Percentiles rank a stretch among this genome's conserved stretches.
phyloP scores from a whole-genome alignment of 2,888 invertebrate genomes.

The Coleophora flavipennella region DNA sequence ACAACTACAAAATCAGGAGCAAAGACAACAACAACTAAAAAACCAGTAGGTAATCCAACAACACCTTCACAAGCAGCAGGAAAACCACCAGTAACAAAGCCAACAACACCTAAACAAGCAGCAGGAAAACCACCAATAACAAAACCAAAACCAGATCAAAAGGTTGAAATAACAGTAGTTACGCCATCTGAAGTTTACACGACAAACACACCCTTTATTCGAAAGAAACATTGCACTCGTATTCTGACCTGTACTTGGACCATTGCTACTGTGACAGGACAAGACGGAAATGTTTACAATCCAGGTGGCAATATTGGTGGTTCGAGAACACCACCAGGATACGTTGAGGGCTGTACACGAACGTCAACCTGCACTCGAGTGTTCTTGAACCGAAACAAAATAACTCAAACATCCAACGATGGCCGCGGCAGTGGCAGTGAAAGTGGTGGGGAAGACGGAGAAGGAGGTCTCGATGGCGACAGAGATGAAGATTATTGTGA shows the following conservation, averaged over 20 bases:
- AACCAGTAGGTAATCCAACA: not conserved
- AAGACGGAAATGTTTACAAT: slow-evolving; percentile 24
- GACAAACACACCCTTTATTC: slow-evolving; percentile 38
- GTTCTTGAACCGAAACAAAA: slow-evolving; percentile 48
- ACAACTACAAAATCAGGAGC: slow-evolving; percentile 7
- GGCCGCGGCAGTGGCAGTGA: slow-evolving; percentile 5
- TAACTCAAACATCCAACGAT: slow-evolving; percentile 23
- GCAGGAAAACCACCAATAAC: slow-evolving; percentile 8
- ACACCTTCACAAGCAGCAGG: not conserved
- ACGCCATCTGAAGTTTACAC: slow-evolving; percentile 25
- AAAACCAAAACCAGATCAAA: not conserved
- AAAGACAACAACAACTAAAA: not conserved
- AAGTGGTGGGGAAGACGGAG: slow-evolving; percentile 12
- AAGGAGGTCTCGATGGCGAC: slow-evolving; percentile 2
- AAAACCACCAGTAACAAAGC: not conserved
- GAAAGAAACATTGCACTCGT: slow-evolving; percentile 49
- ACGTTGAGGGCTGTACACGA: slow-evolving; percentile 56
- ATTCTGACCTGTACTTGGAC: slow-evolving; percentile 63
- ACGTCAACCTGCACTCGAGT: slow-evolving; percentile 61
- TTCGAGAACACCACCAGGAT: slow-evolving; percentile 51
- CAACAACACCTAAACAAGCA: not conserved
- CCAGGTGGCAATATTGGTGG: slow-evolving; percentile 22
- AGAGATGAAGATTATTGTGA: slow-evolving; percentile 58
- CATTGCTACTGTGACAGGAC: slow-evolving; percentile 27
- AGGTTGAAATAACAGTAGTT: not conserved